Evolutionary conservation across 1,140 invertebrate genomes (phyloP).

Genomic region (Matsumurasca onukii): DNA sequence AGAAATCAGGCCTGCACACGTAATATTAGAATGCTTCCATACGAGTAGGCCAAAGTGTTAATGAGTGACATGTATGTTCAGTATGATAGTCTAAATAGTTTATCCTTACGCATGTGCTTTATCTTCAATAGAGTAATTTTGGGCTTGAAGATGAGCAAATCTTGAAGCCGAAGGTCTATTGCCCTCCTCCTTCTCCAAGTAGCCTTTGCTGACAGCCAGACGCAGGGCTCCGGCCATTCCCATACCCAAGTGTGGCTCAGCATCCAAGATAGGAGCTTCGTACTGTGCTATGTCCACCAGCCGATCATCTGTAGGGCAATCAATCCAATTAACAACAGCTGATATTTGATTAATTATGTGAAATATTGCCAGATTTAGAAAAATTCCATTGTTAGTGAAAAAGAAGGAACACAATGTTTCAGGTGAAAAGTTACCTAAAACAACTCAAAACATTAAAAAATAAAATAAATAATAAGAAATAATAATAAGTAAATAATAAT

Average conservation of each 20-base stretch:
- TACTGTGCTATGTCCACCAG: constrained; percentile 50
- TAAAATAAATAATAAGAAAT: no score
- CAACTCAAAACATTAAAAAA: no score
- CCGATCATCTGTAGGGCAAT: constrained; percentile 47
- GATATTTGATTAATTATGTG: neutral
- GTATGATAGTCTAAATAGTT: no score
- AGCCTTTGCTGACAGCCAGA: constrained; percentile 94
- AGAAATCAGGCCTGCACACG: no score
- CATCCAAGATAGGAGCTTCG: constrained; percentile 81
- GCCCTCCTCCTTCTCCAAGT: constrained; percentile 80
- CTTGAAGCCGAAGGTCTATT: constrained; percentile 70
- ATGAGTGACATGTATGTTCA: no score
- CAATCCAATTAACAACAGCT: neutral
- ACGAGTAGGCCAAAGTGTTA: no score
- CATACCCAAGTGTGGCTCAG: constrained; percentile 90
- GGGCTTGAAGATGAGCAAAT: constrained; percentile 77
- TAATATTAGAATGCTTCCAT: no score
- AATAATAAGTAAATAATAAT: no score
- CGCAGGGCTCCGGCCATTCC: constrained; percentile 91
- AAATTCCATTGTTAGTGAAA: no score
- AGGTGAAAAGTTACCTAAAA: no score
- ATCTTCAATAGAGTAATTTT: constrained; percentile 97
- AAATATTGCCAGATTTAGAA: no score
- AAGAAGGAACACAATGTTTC: no score
- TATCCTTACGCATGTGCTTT: constrained; percentile 77